A percentile compares a stretch with the other conserved stretches of the same genome.
Conservation (phyloP, 1,140 invertebrate genomes). For the Aphelenchoides fujianensis region DNA sequence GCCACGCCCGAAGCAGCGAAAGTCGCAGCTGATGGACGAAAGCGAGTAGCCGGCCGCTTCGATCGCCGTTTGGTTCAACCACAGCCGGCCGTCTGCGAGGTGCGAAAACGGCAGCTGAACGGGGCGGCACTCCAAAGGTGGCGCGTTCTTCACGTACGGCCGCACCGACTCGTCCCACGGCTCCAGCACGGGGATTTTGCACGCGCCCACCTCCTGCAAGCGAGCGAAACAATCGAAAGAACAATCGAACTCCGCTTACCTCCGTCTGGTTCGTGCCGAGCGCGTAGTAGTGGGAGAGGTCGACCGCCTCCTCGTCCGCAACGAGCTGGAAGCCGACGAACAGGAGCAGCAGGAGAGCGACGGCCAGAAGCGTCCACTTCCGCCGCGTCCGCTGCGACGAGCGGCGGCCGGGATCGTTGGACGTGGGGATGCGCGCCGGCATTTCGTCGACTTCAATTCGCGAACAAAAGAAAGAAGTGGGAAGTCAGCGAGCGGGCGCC, state of each 20-base stretch:
- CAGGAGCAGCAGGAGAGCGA: background rate
- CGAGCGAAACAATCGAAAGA: background rate
- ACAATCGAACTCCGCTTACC: background rate
- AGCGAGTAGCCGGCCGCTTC: conserved; percentile 26
- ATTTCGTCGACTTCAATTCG: too few relatives aligned
- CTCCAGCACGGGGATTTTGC: conserved; percentile 43
- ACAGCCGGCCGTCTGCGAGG: conserved; percentile 8
- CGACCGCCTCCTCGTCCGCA: background rate
- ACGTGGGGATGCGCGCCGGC: background rate
- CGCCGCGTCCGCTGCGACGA: background rate
- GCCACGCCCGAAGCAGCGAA: conserved; percentile 46
- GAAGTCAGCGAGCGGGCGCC: too few relatives aligned
- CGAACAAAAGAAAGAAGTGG: too few relatives aligned
- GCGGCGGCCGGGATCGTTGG: background rate
- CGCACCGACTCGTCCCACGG: conserved; percentile 45
- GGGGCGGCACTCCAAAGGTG: conserved; percentile 30
- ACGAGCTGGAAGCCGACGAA: conserved; percentile 15
- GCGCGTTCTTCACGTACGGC: conserved; percentile 28
- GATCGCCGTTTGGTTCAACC: conserved; percentile 27
- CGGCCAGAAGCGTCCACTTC: background rate
- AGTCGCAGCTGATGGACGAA: conserved; percentile 36
- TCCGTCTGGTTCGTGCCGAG: conserved; percentile 11
- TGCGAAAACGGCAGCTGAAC: conserved; percentile 42
- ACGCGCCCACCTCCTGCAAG: conserved; percentile 18
- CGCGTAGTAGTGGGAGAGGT: conserved; percentile 26